Percentiles rank a stretch among this genome's conserved stretches.
phyloP scores from a whole-genome alignment of 2,113 vertebrate species.

The Micronisus gabar region DNA sequence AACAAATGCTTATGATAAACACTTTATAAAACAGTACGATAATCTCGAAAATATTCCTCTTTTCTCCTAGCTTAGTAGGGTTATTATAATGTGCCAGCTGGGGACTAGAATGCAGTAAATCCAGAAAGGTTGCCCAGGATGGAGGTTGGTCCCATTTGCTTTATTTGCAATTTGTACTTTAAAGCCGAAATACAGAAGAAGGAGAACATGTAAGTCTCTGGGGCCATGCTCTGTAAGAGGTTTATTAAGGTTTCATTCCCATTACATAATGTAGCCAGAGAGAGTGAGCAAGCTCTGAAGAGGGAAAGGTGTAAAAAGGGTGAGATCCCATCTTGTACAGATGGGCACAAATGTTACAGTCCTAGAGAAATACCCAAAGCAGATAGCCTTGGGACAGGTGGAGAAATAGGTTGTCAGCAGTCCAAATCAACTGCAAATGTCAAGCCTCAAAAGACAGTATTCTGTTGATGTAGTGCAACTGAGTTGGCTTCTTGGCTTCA shows the following conservation, averaged over 20 bases:
- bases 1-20: neutral
- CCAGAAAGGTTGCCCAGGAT: neutral
- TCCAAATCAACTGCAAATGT: neutral
- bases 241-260: neutral
- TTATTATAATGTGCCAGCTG: neutral
- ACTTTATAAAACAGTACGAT: neutral
- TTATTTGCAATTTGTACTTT: neutral
- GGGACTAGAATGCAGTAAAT: neutral
- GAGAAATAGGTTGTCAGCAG: neutral
- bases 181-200: neutral
- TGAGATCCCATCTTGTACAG: neutral
- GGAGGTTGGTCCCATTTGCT: neutral
- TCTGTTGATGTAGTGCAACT: neutral
- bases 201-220: neutral
- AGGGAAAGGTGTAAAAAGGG: neutral
- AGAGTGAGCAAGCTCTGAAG: neutral
- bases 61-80: neutral
- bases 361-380: neutral
- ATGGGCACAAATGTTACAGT: neutral
- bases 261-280: neutral
- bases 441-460: neutral
- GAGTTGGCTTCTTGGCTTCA: neutral
- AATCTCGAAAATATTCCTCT: neutral
- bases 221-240: rapidly evolving
- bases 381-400: neutral